These are phyloP conservation scores for Alca torda DNA, from an alignment of 2,797 vertebrate genomes.

Conservation along the genomic window DNA sequence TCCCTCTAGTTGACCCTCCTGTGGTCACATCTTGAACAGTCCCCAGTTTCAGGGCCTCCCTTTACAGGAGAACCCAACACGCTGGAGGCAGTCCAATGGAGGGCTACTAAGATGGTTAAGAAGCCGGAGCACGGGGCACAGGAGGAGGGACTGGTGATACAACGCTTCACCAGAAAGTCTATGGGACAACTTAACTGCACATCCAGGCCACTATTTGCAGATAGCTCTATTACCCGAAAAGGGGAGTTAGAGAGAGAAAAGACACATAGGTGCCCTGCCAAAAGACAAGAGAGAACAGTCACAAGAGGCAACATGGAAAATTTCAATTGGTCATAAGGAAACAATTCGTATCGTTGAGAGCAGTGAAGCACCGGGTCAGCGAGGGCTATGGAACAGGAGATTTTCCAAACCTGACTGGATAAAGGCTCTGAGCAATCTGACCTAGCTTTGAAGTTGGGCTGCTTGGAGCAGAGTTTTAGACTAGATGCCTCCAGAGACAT, in stretches of 20 bases:
- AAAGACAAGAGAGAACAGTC: background rate
- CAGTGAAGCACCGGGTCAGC: background rate
- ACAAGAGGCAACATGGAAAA: background rate
- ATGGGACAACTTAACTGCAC: background rate
- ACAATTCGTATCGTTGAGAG: background rate
- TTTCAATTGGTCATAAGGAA: background rate
- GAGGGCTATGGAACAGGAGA: background rate
- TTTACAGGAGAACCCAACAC: background rate
- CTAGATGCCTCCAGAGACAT: background rate
- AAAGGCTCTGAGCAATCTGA: background rate
- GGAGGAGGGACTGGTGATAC: background rate
- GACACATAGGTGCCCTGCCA: background rate
- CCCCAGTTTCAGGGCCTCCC: background rate
- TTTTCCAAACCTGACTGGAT: background rate
- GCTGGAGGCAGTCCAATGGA: background rate
- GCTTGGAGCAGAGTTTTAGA: background rate
- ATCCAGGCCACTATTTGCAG: background rate
- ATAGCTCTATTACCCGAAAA: background rate
- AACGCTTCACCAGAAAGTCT: background rate
- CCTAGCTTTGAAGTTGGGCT: background rate
- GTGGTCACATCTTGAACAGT: background rate
- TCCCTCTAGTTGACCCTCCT: background rate
- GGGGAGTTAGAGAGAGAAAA: background rate
- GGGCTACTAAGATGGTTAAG: background rate
- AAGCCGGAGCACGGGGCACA: background rate